phyloP scores from a whole-genome alignment of 2,113 vertebrate species.

The Rhombomys opimus region DNA sequence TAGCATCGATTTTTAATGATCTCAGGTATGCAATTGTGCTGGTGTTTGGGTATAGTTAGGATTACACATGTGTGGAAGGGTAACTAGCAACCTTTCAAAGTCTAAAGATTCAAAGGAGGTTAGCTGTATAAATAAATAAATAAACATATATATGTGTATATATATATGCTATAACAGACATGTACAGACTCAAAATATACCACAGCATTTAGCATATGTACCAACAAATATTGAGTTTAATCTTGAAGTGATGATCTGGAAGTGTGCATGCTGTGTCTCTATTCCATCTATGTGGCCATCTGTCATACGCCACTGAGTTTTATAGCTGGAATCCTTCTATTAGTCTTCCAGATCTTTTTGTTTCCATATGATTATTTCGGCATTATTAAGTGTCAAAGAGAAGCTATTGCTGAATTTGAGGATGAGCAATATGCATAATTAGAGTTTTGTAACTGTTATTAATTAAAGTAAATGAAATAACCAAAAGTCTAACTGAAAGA shows the following conservation, averaged over 20 bases:
- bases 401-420: neutral
- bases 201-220: neutral
- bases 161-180: neutral
- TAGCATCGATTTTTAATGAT: neutral
- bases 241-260: neutral
- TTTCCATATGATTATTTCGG: slow-evolving; percentile 21
- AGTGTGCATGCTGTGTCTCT: neutral
- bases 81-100: neutral
- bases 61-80: neutral
- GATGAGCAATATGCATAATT: neutral
- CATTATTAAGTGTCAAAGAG: slow-evolving; percentile 26
- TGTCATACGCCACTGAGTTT: slow-evolving; percentile 27
- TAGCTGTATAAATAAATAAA: neutral
- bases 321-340: slow-evolving; percentile 8
- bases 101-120: neutral
- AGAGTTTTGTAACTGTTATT: neutral
- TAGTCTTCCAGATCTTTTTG: neutral
- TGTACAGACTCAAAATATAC: slow-evolving; percentile 34
- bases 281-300: neutral
- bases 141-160: too few species aligned
- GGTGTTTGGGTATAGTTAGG: neutral
- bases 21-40: neutral
- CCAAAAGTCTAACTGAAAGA: neutral
- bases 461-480: slow-evolving; percentile 21
- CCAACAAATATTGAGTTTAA: slow-evolving; percentile 47